Evolutionary conservation across 1,140 invertebrate genomes (phyloP).

Genomic region (Drosophila pachea): DNA sequence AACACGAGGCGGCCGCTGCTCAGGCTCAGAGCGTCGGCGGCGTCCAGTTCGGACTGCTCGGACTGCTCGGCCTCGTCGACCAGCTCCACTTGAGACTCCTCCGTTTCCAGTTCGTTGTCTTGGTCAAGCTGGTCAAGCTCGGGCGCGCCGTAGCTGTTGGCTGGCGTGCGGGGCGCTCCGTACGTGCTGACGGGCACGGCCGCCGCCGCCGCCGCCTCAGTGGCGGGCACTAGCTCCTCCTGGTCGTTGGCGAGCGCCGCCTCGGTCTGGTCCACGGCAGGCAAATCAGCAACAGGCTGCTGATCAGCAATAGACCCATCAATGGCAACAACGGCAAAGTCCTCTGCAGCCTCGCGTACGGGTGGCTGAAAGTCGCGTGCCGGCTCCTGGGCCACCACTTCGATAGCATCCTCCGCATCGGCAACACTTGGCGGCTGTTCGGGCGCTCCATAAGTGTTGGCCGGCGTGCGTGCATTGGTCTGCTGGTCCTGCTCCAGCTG

Average conservation of each 20-base stretch:
- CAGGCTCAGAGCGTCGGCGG: constrained; percentile 35
- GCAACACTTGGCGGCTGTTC: background rate
- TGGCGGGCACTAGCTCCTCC: constrained; percentile 22
- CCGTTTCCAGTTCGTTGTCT: constrained; percentile 57
- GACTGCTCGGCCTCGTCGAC: constrained; percentile 46
- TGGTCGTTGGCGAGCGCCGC: constrained; percentile 17
- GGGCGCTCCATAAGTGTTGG: constrained; percentile 62
- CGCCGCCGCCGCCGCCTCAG: constrained; percentile 30
- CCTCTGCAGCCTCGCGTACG: constrained; percentile 61
- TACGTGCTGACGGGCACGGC: constrained; percentile 50
- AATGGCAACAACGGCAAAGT: constrained; percentile 57
- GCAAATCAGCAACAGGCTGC: constrained; percentile 77
- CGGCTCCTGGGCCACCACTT: constrained; percentile 58
- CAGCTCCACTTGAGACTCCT: constrained; percentile 66
- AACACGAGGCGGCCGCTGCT: constrained; percentile 58
- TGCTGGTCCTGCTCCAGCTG: constrained; percentile 42
- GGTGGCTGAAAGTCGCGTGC: constrained; percentile 73
- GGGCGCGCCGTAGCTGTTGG: constrained; percentile 50
- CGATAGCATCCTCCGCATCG: constrained; percentile 51
- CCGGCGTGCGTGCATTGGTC: constrained; percentile 51
- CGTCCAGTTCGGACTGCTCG: constrained; percentile 27
- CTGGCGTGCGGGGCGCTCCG: constrained; percentile 53
- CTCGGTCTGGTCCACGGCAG: constrained; percentile 55
- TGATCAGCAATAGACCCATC: constrained; percentile 53
- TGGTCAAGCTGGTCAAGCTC: constrained; percentile 49